phyloP scores from a whole-genome alignment of 2,888 invertebrate genomes.

The Agapostemon virescens region DNA sequence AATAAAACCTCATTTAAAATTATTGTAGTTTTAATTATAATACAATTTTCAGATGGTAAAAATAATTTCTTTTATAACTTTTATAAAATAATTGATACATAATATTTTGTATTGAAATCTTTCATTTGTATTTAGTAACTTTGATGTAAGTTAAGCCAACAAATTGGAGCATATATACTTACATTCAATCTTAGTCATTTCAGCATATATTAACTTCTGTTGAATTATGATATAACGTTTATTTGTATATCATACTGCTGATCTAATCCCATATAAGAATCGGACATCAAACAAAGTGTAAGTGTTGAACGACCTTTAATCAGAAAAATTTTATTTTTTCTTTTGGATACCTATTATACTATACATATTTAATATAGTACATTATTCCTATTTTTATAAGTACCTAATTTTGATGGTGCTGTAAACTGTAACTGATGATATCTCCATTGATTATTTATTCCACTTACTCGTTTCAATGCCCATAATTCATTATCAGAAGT shows the following conservation, averaged over 20 bases:
- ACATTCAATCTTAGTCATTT: constrained; percentile 34
- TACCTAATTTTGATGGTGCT: constrained; percentile 83
- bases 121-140: constrained; percentile 5
- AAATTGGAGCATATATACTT: constrained; percentile 8
- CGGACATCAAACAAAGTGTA: constrained; percentile 93
- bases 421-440: constrained; percentile 84
- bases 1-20: constrained; percentile 37
- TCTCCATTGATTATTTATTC: constrained; percentile 81
- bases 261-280: constrained; percentile 95
- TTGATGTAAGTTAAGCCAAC: constrained; percentile 17
- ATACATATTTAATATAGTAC: neutral
- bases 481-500: constrained; percentile 87
- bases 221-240: constrained; percentile 74
- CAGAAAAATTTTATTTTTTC: constrained; percentile 55
- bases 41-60: constrained; percentile 14
- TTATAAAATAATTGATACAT: constrained; percentile 18
- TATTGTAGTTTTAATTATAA: constrained; percentile 18
- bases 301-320: constrained; percentile 88
- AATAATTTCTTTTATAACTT: constrained; percentile 17
- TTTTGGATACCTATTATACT: neutral
- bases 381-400: constrained; percentile 26
- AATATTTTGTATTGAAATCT: constrained; percentile 30
- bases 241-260: constrained; percentile 88
- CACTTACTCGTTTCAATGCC: constrained; percentile 89
- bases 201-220: constrained; percentile 5